Evolutionary conservation across 2,888 invertebrate species (phyloP).

Genomic region (Mactromeris polynyma): DNA sequence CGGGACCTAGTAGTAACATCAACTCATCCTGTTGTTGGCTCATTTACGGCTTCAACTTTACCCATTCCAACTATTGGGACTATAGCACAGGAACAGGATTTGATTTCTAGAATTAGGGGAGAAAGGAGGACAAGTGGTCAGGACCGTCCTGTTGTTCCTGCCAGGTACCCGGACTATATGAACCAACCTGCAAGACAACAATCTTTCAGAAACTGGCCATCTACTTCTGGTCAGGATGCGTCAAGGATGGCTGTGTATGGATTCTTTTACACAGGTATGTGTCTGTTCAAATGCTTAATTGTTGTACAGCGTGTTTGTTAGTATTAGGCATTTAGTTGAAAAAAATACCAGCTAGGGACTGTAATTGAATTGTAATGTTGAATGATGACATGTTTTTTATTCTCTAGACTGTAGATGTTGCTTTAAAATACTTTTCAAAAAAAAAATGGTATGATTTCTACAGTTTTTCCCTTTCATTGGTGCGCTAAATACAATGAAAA

Average conservation of each 20-base stretch:
- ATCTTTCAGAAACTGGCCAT: constrained; percentile 56
- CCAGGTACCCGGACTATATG: constrained; percentile 51
- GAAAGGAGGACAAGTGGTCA: not conserved
- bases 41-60: not conserved
- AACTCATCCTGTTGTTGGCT: constrained; percentile 18
- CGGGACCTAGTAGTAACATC: constrained; percentile 40
- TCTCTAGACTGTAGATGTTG: too few species aligned
- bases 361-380: too few species aligned
- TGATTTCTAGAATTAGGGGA: constrained; percentile 1
- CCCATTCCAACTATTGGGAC: constrained; percentile 14
- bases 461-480: too few species aligned
- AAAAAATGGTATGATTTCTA: too few species aligned
- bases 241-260: constrained; percentile 56
- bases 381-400: too few species aligned
- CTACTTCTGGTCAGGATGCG: constrained; percentile 48
- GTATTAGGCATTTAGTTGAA: too few species aligned
- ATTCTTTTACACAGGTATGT: constrained; percentile 63
- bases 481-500: too few species aligned
- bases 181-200: constrained; percentile 32
- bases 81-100: constrained; percentile 17
- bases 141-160: constrained; percentile 15
- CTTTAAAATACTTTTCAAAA: too few species aligned
- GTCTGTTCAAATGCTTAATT: not conserved
- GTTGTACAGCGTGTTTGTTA: not conserved
- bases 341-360: too few species aligned